These are phyloP conservation scores for Megatriorchis doriae DNA, from an alignment of 2,113 vertebrate species.

Conservation along the genomic window DNA sequence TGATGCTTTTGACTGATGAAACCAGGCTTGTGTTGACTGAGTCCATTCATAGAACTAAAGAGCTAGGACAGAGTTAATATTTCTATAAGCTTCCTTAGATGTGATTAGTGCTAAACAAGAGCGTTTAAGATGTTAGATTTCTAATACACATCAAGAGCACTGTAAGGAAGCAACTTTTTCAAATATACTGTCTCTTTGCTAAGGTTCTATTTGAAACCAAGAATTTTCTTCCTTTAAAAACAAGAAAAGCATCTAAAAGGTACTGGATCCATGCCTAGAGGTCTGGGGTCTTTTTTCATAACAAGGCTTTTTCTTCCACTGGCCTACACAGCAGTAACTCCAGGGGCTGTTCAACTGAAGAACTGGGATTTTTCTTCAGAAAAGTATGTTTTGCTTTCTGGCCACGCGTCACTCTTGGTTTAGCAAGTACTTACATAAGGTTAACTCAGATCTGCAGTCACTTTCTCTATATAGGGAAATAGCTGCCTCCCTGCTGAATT, in stretches of 20 bases:
- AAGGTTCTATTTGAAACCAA: background rate
- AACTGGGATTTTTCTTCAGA: background rate
- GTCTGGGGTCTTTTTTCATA: rapidly evolving
- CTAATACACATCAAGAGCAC: background rate
- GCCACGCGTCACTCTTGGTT: background rate
- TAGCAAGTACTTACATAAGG: background rate
- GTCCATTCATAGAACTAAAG: background rate
- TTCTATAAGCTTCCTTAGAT: background rate
- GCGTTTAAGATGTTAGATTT: background rate
- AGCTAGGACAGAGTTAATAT: background rate
- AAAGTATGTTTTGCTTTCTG: background rate
- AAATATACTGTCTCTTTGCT: background rate
- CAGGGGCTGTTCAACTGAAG: background rate
- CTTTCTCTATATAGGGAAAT: background rate
- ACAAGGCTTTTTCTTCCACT: background rate
- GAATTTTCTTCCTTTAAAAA: background rate
- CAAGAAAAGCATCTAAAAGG: background rate
- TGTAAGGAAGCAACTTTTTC: background rate
- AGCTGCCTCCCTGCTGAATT: background rate
- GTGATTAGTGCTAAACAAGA: background rate
- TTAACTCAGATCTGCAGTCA: background rate
- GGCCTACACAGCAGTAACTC: background rate
- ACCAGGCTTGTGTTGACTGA: background rate
- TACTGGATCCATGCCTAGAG: background rate
- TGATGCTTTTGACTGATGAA: background rate